Percentiles rank a stretch among this genome's conserved stretches.
Evolutionary conservation across 2,113 vertebrate genomes (phyloP).

Genomic region (Candoia aspera): DNA sequence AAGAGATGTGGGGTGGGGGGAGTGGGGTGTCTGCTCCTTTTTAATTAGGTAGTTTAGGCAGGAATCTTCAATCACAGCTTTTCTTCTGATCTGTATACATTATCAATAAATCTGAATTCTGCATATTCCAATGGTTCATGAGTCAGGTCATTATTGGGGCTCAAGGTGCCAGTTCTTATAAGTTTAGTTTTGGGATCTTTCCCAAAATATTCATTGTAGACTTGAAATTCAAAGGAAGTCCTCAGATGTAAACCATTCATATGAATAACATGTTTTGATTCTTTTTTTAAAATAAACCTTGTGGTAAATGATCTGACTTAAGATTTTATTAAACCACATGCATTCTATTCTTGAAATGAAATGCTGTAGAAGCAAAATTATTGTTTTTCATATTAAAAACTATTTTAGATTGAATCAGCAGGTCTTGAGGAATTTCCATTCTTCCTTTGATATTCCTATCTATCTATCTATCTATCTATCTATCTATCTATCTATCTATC

Average conservation of each 20-base stretch:
- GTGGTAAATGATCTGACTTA: conserved; percentile 23
- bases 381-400: conserved; percentile 26
- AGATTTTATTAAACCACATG: conserved; percentile 21
- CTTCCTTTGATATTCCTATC: conserved; percentile 9
- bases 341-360: conserved; percentile 35
- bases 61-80: no score
- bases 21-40: no score
- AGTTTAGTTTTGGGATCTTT: background rate
- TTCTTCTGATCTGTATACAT: no score
- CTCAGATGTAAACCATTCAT: background rate
- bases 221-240: background rate
- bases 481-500: background rate
- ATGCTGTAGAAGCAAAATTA: background rate
- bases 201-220: background rate
- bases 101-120: no score
- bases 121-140: no score
- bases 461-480: no score
- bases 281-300: conserved; percentile 29
- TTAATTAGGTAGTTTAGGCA: no score
- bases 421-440: conserved; percentile 17
- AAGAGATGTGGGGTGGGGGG: no score
- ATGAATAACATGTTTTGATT: conserved; percentile 38
- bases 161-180: no score
- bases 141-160: no score
- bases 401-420: background rate